A percentile compares a stretch with the other conserved stretches of the same genome.
Evolutionary conservation across 1,140 invertebrate species (phyloP).

Genomic region (Penaeus chinensis): DNA sequence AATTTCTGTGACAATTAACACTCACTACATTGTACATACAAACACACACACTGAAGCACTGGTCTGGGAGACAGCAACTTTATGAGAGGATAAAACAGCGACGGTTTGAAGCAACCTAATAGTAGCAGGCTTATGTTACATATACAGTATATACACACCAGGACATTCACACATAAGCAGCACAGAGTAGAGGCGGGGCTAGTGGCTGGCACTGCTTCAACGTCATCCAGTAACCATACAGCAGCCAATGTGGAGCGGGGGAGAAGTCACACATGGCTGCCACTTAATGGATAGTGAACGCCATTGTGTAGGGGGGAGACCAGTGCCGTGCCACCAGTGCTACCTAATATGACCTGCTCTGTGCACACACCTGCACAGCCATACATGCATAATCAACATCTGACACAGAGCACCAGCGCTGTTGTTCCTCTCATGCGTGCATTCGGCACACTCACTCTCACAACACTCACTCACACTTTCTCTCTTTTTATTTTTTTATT

Average conservation of each 20-base stretch:
- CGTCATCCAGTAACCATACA: conserved; percentile 48
- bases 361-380: conserved; percentile 39
- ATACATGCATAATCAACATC: conserved; percentile 49
- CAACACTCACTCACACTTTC: no score
- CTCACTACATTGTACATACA: conserved; percentile 54
- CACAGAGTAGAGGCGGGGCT: conserved; percentile 41
- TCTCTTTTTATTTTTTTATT: no score
- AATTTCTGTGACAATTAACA: conserved; percentile 56
- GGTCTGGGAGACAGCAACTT: conserved; percentile 49
- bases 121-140: conserved; percentile 41
- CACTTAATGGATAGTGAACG: conserved; percentile 47
- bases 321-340: conserved; percentile 32
- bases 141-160: conserved; percentile 51
- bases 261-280: conserved; percentile 50
- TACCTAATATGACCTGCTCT: conserved; percentile 34
- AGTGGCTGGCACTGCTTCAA: conserved; percentile 56
- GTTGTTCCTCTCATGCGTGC: conserved; percentile 37
- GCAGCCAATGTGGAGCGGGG: conserved; percentile 46
- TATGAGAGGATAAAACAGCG: conserved; percentile 36
- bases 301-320: conserved; percentile 60
- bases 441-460: conserved; percentile 2
- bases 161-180: conserved; percentile 44
- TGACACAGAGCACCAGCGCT: conserved; percentile 45
- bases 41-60: conserved; percentile 37
- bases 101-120: conserved; percentile 54